phyloP scores from a whole-genome alignment of 2,113 vertebrate genomes.

The Oryzias woworae region DNA sequence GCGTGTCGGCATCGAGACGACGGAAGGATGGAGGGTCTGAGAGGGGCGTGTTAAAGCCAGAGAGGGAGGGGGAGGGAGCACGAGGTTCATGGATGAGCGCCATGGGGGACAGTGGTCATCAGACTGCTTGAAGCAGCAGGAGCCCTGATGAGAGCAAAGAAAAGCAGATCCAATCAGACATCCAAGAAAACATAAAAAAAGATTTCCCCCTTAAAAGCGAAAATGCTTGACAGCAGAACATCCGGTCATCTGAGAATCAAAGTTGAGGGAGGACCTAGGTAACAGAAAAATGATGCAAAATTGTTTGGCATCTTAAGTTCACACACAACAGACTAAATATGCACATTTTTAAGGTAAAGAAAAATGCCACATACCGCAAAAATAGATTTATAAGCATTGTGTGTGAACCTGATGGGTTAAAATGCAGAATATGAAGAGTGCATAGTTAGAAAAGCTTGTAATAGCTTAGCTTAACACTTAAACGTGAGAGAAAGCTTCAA shows the following conservation, averaged over 20 bases:
- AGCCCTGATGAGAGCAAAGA: constrained; percentile 19
- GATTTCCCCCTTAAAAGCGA: neutral
- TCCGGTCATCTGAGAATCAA: neutral
- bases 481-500: too few species aligned
- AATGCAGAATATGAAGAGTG: too few species aligned
- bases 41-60: constrained; percentile 84
- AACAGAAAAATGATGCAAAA: constrained; percentile 13
- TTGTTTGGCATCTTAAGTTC: neutral
- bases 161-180: constrained; percentile 13
- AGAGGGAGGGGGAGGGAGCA: constrained; percentile 89
- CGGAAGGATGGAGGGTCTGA: constrained; percentile 84
- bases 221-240: neutral
- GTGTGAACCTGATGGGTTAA: too few species aligned
- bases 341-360: too few species aligned
- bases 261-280: constrained; percentile 7
- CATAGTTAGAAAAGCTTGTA: too few species aligned
- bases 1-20: constrained; percentile 85
- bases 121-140: constrained; percentile 36
- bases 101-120: constrained; percentile 75
- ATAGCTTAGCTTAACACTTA: too few species aligned
- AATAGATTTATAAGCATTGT: too few species aligned
- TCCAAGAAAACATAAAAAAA: constrained; percentile 18
- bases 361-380: too few species aligned
- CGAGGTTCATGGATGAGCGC: constrained; percentile 89
- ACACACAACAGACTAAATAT: neutral